Evolutionary conservation across 2,888 invertebrate species (phyloP).

Genomic region (Ectemnius continuus): DNA sequence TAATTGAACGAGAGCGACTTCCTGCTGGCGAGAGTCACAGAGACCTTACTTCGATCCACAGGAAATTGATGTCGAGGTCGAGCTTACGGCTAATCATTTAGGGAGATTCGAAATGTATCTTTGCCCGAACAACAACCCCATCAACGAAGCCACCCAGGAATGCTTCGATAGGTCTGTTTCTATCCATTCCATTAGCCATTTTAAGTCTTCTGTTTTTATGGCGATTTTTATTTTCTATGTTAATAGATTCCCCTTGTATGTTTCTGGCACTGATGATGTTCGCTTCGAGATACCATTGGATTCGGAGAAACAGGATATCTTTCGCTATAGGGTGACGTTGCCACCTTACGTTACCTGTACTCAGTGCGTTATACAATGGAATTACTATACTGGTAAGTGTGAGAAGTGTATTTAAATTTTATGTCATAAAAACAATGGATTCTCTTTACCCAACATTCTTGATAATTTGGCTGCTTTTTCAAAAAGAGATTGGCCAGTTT

Average conservation of each 20-base stretch:
- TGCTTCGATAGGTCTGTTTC: slow-evolving; percentile 86
- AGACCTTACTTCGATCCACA: slow-evolving; percentile 68
- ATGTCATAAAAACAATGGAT: no score
- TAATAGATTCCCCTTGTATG: slow-evolving; percentile 84
- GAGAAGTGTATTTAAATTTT: not conserved
- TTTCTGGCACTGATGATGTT: slow-evolving; percentile 86
- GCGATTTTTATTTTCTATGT: slow-evolving; percentile 2
- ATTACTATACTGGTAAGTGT: slow-evolving; percentile 87
- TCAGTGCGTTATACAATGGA: slow-evolving; percentile 96
- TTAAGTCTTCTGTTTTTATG: not conserved
- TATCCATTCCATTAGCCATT: not conserved
- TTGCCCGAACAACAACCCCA: slow-evolving; percentile 91
- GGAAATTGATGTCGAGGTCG: slow-evolving; percentile 91
- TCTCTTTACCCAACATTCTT: not conserved
- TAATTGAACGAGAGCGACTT: not conserved
- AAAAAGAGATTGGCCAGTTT: not conserved
- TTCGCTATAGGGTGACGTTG: slow-evolving; percentile 86
- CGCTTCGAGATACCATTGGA: slow-evolving; percentile 86
- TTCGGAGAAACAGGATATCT: slow-evolving; percentile 82
- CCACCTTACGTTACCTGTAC: slow-evolving; percentile 92
- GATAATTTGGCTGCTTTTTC: not conserved
- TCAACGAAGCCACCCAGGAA: slow-evolving; percentile 87
- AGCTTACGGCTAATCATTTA: slow-evolving; percentile 93
- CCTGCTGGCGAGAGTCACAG: not conserved
- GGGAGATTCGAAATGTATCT: slow-evolving; percentile 91